Evolutionary conservation across 2,797 vertebrate species (phyloP), one percentile per base, ranked within the genome.

Genomic region (Helicolenus hilgendorfi): DNA sequence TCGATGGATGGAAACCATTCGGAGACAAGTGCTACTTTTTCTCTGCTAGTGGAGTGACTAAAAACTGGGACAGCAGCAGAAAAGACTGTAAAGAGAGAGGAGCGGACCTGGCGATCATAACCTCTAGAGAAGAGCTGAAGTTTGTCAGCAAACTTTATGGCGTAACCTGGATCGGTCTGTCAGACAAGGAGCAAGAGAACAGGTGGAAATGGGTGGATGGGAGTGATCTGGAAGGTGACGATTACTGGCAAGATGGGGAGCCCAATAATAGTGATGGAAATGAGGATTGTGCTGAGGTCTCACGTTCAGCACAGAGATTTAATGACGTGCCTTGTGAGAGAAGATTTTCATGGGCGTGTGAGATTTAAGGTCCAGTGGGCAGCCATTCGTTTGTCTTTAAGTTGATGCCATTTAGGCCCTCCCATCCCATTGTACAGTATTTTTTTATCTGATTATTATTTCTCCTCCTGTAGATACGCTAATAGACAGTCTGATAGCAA

Each of bases 151-250:
- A 0, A 20, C 11, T 18, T 20, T 5, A 59, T 2, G 0, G 0
- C 1, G 1, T 20, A 2, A 29, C 35, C 65, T 94, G 93, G 91
- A 89, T 91, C 7, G 92, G 89, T 45, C 77, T 93, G 70, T 81
- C 56, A 11, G 89, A 89, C 24, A 38, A 0, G 2, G 4, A 20
- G 4, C 2, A 0, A 1, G 85, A 87, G 14, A 22, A 7, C 7
- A 36, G 3, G 10, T 94, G 87, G 88, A 65, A 10, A 58, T 93
- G 89, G 92, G 89, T 87, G 68, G 83, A 93, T 38, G 59, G 83
- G 45, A 68, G 77, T 5, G 2, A 41, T 0, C 31, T 92, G 11
- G 1, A 0, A 2, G 9, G 24, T 29, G 0, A 3, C 0, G 49
- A 18, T 20, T 88, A 85, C 56, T 94, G 90, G 91, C 5, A 69